Evolutionary conservation across 2,113 vertebrate species (phyloP).

Genomic region (Cottus gobio): DNA sequence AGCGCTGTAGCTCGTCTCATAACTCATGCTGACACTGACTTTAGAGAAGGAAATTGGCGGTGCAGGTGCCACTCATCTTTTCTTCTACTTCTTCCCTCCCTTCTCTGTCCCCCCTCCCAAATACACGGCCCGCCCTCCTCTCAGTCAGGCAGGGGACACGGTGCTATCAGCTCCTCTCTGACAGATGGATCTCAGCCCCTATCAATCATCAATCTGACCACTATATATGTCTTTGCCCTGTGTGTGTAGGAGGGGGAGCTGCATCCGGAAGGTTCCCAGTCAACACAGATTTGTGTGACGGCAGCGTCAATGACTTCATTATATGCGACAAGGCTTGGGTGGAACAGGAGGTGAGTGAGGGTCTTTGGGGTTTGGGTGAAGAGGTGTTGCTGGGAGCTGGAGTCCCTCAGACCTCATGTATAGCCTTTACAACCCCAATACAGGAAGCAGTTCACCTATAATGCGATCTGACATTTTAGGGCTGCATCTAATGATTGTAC

Average conservation of each 20-base stretch:
- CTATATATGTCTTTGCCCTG: conserved; percentile 72
- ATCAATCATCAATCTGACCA: conserved; percentile 82
- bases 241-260: conserved; percentile 30
- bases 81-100: conserved; percentile 28
- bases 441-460: conserved; percentile 17
- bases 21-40: conserved; percentile 59
- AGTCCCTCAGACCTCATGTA: conserved; percentile 9
- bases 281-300: conserved; percentile 80
- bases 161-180: conserved; percentile 70
- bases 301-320: conserved; percentile 72
- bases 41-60: conserved; percentile 44
- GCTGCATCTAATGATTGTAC: not conserved
- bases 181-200: conserved; percentile 80
- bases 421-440: conserved; percentile 10
- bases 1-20: conserved; percentile 39
- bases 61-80: conserved; percentile 67
- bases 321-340: conserved; percentile 66
- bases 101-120: conserved; percentile 15
- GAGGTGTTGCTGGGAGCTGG: conserved; percentile 48
- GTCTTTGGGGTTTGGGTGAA: conserved; percentile 40
- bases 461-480: conserved; percentile 34
- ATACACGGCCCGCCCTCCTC: conserved; percentile 45
- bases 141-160: conserved; percentile 61
- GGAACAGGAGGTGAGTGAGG: conserved; percentile 47
- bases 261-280: conserved; percentile 80